These are phyloP conservation scores for Poeciliopsis turrubarensis DNA, from an alignment of 2,113 vertebrate genomes.

Conservation along the genomic window DNA sequence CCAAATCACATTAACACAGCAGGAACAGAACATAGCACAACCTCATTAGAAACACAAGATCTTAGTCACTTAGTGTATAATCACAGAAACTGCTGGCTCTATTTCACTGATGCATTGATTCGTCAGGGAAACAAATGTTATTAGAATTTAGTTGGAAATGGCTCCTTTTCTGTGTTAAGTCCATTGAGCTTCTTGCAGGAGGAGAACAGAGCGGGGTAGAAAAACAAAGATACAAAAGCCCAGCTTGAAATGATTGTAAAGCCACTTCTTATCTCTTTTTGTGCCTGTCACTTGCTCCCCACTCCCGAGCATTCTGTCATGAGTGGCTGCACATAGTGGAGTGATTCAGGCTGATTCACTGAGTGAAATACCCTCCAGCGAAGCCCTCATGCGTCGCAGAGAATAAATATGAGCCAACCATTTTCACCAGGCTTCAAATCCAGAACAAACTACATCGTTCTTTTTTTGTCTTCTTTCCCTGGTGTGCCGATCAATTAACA, in stretches of 20 bases:
- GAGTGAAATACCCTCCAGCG: constrained; percentile 61
- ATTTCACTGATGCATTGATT: constrained; percentile 1
- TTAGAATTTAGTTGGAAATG: background rate
- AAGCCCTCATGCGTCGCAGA: constrained; percentile 50
- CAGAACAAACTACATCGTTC: constrained; percentile 18
- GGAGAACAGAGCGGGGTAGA: constrained; percentile 12
- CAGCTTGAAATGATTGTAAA: constrained; percentile 53
- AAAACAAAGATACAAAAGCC: constrained; percentile 49
- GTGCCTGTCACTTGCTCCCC: constrained; percentile 43
- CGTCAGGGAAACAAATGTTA: background rate
- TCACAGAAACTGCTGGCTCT: constrained; percentile 8
- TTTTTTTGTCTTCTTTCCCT: constrained; percentile 7
- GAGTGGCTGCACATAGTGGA: constrained; percentile 63
- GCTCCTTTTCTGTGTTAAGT: constrained; percentile 18
- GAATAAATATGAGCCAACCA: constrained; percentile 56
- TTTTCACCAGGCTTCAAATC: constrained; percentile 48
- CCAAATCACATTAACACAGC: constrained; percentile 20
- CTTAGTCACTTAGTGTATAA: constrained; percentile 22
- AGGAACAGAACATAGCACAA: constrained; percentile 1
- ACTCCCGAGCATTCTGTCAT: constrained; percentile 48
- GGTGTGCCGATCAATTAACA: constrained; percentile 19
- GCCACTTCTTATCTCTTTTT: constrained; percentile 53
- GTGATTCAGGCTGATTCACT: constrained; percentile 72
- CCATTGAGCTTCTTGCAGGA: background rate
- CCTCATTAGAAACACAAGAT: constrained; percentile 24